phyloP scores from a whole-genome alignment of 1,140 invertebrate species.

The Manduca sexta region DNA sequence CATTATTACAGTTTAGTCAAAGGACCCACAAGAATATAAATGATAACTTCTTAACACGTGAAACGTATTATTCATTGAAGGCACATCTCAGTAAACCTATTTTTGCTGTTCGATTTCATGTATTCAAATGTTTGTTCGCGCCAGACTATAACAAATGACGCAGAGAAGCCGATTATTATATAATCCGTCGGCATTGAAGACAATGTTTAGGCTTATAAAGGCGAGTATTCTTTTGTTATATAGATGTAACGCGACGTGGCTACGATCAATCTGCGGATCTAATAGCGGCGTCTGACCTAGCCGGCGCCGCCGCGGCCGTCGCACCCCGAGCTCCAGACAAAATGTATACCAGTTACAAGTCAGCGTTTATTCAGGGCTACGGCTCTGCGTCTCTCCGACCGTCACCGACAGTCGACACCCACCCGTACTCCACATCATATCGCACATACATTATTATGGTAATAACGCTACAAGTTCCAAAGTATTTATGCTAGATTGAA shows the following conservation, averaged over 20 bases:
- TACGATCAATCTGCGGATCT: slow-evolving; percentile 60
- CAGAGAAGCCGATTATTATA: too few species aligned
- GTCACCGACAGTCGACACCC: neutral
- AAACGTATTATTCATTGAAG: too few species aligned
- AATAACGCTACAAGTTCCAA: slow-evolving; percentile 11
- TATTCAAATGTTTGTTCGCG: too few species aligned
- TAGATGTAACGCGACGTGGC: slow-evolving; percentile 44
- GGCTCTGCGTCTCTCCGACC: slow-evolving; percentile 3
- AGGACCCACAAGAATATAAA: too few species aligned
- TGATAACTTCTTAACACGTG: too few species aligned
- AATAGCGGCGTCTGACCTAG: slow-evolving; percentile 57
- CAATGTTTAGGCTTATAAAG: slow-evolving; percentile 37
- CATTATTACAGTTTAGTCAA: too few species aligned
- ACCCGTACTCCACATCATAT: slow-evolving; percentile 10
- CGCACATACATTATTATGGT: slow-evolving; percentile 26
- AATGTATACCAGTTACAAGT: slow-evolving; percentile 26
- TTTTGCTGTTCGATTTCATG: too few species aligned
- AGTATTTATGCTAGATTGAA: too few species aligned
- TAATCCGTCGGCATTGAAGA: slow-evolving; percentile 17
- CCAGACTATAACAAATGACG: too few species aligned
- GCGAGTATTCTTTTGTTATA: slow-evolving; percentile 18
- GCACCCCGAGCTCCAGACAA: slow-evolving; percentile 32
- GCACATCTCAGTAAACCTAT: too few species aligned
- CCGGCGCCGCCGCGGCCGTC: slow-evolving; percentile 52
- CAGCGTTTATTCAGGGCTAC: slow-evolving; percentile 30